phyloP scores from a whole-genome alignment of 2,797 vertebrate genomes.

The Epinephelus awoara region DNA sequence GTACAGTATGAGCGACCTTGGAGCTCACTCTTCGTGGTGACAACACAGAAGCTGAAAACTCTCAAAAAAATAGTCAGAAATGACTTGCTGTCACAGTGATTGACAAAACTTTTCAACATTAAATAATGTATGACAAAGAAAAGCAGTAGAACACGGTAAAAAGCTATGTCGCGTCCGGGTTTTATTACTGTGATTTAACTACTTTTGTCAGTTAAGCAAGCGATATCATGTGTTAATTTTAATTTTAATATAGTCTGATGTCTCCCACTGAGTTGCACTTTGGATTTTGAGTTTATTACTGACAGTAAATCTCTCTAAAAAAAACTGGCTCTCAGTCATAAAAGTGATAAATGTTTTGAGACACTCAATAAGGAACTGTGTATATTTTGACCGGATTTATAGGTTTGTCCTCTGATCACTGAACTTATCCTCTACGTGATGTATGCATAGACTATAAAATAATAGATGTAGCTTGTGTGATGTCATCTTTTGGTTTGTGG shows the following conservation, averaged over 20 bases:
- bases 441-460: too few species aligned
- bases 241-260: background rate
- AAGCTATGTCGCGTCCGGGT: background rate
- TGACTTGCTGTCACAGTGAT: background rate
- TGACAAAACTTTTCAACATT: background rate
- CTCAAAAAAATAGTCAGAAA: background rate
- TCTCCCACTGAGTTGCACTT: background rate
- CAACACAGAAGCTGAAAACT: background rate
- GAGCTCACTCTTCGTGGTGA: background rate
- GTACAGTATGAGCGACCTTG: background rate
- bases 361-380: background rate
- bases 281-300: conserved; percentile 1
- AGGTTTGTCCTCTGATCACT: background rate
- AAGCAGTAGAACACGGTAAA: background rate
- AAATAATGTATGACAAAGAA: background rate
- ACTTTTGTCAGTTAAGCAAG: background rate
- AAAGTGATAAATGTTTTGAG: background rate
- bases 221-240: background rate
- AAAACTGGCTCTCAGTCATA: background rate
- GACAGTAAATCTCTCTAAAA: background rate
- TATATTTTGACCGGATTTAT: conserved; percentile 2
- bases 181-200: background rate
- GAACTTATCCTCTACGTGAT: background rate
- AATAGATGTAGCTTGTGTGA: too few species aligned
- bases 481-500: too few species aligned